Evolutionary conservation across 2,797 vertebrate genomes (phyloP).

Genomic region (Bothrops alternatus): DNA sequence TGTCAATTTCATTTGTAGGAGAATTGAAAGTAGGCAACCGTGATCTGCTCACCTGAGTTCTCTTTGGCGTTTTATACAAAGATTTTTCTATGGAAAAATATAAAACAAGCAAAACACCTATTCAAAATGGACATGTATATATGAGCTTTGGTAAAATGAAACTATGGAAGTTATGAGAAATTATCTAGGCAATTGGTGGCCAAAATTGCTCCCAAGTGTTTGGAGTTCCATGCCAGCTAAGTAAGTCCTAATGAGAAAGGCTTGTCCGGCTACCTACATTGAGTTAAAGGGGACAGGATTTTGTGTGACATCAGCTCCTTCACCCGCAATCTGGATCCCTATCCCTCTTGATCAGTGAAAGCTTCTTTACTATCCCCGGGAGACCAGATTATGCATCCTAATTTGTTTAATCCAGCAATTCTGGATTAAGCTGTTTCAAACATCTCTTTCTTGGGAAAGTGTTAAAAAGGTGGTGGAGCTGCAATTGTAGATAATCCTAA

Average conservation of each 20-base stretch:
- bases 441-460: background rate
- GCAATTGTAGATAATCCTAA: background rate
- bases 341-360: background rate
- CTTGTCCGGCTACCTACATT: background rate
- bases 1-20: slow-evolving; percentile 80
- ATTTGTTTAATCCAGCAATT: background rate
- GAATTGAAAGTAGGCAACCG: slow-evolving; percentile 71
- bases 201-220: background rate
- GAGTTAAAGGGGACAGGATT: background rate
- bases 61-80: slow-evolving; percentile 71
- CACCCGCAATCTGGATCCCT: background rate
- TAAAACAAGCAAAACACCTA: background rate
- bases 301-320: background rate
- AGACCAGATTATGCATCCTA: background rate
- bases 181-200: background rate
- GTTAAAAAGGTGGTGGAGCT: background rate
- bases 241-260: background rate
- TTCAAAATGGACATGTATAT: background rate
- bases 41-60: slow-evolving; percentile 60
- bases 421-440: background rate
- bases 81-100: slow-evolving; percentile 59
- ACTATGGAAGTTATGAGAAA: background rate
- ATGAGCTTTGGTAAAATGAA: background rate
- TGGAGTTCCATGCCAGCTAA: background rate
- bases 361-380: background rate